These are phyloP conservation scores for Parascotia fuliginaria DNA, from an alignment of 2,888 invertebrate genomes.

Conservation along the genomic window DNA sequence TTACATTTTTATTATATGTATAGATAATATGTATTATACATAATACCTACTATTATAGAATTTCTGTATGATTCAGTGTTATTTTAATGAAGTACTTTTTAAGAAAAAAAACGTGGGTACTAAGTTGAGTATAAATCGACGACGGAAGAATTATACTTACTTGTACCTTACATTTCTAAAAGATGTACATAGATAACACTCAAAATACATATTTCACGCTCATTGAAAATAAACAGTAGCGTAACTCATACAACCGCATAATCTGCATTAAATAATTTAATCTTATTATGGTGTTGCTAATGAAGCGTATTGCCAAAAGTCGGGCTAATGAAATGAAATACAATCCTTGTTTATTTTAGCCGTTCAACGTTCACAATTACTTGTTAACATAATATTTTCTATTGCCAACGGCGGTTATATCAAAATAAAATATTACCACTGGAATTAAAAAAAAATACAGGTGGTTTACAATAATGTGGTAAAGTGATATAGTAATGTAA, in stretches of 20 bases:
- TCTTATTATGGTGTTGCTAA: slow-evolving; percentile 58
- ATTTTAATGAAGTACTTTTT: no score
- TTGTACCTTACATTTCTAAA: not conserved
- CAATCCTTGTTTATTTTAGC: slow-evolving; percentile 57
- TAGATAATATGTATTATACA: no score
- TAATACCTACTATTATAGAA: no score
- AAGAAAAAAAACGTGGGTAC: no score
- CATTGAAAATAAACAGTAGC: not conserved
- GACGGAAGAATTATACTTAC: not conserved
- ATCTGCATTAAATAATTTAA: slow-evolving; percentile 50
- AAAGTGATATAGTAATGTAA: no score
- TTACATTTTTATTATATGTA: no score
- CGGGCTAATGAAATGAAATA: slow-evolving; percentile 63
- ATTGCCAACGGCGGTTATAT: slow-evolving; percentile 42
- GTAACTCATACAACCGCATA: not conserved
- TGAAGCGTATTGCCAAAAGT: slow-evolving; percentile 51
- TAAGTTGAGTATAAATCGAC: no score
- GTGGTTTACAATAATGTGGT: no score
- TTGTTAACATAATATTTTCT: slow-evolving; percentile 59
- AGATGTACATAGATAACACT: not conserved
- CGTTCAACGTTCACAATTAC: slow-evolving; percentile 38
- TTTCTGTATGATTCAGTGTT: no score
- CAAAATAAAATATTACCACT: slow-evolving; percentile 48
- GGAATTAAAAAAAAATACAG: slow-evolving; percentile 52
- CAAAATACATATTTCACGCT: not conserved